Base-by-base conservation (phyloP, 1,140 invertebrate genomes). In the Panonychus citri region DNA sequence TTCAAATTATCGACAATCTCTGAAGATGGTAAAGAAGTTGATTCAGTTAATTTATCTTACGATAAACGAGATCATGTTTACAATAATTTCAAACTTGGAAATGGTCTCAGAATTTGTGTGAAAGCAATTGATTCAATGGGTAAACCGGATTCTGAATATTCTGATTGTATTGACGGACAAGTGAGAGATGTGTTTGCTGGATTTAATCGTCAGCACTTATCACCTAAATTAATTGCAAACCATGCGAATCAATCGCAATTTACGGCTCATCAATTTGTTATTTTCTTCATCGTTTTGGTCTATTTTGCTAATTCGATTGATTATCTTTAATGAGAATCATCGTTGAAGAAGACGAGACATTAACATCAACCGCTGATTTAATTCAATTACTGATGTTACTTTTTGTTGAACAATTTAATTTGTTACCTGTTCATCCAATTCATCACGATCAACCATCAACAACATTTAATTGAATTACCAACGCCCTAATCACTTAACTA, bases 111-210 rank as follows among this genome's bases (percentile, higher is more conserved):
- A 25, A 17, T 58, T 26, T 58, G 57, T 34, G 43, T 58, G 13
- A 17, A 54, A 12, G 17, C 51, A 25, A 46, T 58, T 19, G 53
- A 54, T 55, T 58, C 57, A 25, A 24, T 26, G 12, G 52, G 42
- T 19, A 50, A 24, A 12, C 10, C n/a, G 21, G 21, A 34, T 15
- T 1, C 27, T 21, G 26, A 30, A 8, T 57, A 19, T 7, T 21
- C 43, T 15, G 43, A 19, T 21, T 46, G 43, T 19, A 46, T 46
- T 19, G 43, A 46, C n/a, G 21, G n/a, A 24, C n/a, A 46, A 7
- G n/a, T 21, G n/a, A 13, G 43, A 15, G n/a, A 46, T 19, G 43
- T 46, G 17, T 46, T 21, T 46, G n/a, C 43, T 7, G 21, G 19
- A 21, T 4, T 46, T 2, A 46, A 46, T 46, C 43, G 43, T n/a